Percentiles rank a stretch among this genome's conserved stretches.
phyloP scores from a whole-genome alignment of 2,113 vertebrate species.

The Hypomesus transpacificus region DNA sequence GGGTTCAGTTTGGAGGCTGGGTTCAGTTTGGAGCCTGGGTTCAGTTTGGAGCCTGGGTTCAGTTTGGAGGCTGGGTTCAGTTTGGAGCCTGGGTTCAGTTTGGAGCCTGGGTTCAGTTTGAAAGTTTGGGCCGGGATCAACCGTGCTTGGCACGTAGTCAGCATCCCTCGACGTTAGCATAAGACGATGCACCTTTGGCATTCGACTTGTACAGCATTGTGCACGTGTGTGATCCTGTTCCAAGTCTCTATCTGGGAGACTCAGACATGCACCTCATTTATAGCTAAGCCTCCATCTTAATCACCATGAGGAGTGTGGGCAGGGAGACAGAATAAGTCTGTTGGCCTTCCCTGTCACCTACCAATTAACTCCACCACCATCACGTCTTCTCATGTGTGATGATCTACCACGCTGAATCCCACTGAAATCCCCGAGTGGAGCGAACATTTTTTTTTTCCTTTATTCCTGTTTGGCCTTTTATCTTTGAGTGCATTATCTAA shows the following conservation, averaged over 20 bases:
- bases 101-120: no score
- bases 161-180: no score
- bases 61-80: no score
- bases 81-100: no score
- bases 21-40: no score
- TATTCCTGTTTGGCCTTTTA: neutral
- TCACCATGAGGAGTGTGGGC: neutral
- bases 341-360: conserved; percentile 12
- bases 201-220: neutral
- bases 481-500: neutral
- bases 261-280: neutral
- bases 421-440: neutral
- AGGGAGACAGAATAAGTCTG: neutral
- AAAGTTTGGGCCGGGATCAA: no score
- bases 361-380: neutral
- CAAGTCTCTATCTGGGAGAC: neutral
- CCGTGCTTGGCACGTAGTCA: no score
- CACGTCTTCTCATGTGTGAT: neutral
- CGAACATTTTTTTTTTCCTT: neutral
- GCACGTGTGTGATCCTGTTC: neutral
- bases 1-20: no score
- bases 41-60: no score
- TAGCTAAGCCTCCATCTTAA: neutral
- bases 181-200: no score
- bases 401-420: conserved; percentile 2